Conservation (phyloP, 2,888 invertebrate genomes). For the Sesia bembeciformis region DNA sequence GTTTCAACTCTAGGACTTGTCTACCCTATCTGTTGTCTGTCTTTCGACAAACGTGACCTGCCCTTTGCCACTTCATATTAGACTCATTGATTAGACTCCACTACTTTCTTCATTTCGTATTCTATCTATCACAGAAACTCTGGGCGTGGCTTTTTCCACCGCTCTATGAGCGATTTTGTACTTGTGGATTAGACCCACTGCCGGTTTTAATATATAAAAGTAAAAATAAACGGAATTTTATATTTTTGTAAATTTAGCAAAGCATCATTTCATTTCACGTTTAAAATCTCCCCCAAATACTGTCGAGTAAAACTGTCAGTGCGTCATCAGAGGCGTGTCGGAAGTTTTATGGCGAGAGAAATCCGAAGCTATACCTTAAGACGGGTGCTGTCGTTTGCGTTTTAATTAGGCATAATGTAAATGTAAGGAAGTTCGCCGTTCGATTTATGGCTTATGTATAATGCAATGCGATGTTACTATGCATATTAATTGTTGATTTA, state of each 20-base stretch:
- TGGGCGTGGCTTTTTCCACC: too few relatives aligned
- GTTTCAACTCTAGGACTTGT: too few relatives aligned
- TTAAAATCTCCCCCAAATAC: constrained; percentile 17
- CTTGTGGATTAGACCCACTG: too few relatives aligned
- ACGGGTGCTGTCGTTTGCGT: constrained; percentile 1
- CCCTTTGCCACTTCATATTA: neutral
- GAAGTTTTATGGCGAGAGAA: constrained; percentile 44
- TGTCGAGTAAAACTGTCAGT: constrained; percentile 50
- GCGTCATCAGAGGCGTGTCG: constrained; percentile 57
- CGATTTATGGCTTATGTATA: neutral
- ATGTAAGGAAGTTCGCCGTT: neutral
- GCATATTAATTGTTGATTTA: neutral
- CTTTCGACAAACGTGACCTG: too few relatives aligned
- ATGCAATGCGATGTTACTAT: neutral
- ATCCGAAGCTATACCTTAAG: constrained; percentile 4
- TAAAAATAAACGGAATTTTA: too few relatives aligned
- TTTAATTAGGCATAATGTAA: constrained; percentile 2
- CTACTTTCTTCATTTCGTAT: neutral
- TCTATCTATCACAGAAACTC: too few relatives aligned
- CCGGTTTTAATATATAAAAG: too few relatives aligned
- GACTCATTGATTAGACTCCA: neutral
- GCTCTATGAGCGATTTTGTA: too few relatives aligned
- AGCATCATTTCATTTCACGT: neutral
- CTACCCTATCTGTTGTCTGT: too few relatives aligned
- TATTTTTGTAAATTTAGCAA: neutral